Evolutionary conservation across 2,888 invertebrate genomes (phyloP), one percentile per base, ranked within the genome.

Genomic region (Platypus cylindrus): DNA sequence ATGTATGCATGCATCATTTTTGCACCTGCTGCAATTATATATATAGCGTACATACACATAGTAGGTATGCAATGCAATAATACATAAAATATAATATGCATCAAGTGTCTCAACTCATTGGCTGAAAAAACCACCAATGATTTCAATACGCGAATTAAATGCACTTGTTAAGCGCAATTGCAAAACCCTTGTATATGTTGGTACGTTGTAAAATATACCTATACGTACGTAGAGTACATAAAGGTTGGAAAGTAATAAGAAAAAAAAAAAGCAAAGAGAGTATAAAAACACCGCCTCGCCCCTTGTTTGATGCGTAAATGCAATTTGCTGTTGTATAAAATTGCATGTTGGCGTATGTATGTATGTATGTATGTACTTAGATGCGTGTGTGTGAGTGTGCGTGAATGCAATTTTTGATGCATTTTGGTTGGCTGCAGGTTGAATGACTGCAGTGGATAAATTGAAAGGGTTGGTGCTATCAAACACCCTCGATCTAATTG

Each of bases 161-260:
- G 39, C 36, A 39, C 39, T 39, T 39, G 34, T 33, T 40, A 33
- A 36, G 40, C 40, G 40, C 40, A 40, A 40, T 40, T 40, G 40
- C 40, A 36, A 36, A 32, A n/a, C n/a, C n/a, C 34, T 33, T 37
- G 32, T 29, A 24, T 37, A 32, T 33, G 30, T 37, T 29, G 29
- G 27, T 17, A 31, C 33, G 32, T 25, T 13, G 38, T 34, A 38
- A n/a, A n/a, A n/a, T n/a, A n/a, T n/a, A n/a, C n/a, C 35, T 38
- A 35, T 31, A 22, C 35, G 15, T 38, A 35, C 31, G 35, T 35
- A 32, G 22, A 29, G 34, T 17, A 34, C 22, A 34, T 37, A 37
- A 32, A 24, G n/a, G n/a, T n/a, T n/a, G n/a, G n/a, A n/a, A n/a
- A n/a, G n/a, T n/a, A n/a, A n/a, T n/a, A n/a, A n/a, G n/a, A n/a